Evolutionary conservation across 2,797 vertebrate genomes (phyloP), one percentile per base, ranked within the genome.

Genomic region (Chiloscyllium punctatum): DNA sequence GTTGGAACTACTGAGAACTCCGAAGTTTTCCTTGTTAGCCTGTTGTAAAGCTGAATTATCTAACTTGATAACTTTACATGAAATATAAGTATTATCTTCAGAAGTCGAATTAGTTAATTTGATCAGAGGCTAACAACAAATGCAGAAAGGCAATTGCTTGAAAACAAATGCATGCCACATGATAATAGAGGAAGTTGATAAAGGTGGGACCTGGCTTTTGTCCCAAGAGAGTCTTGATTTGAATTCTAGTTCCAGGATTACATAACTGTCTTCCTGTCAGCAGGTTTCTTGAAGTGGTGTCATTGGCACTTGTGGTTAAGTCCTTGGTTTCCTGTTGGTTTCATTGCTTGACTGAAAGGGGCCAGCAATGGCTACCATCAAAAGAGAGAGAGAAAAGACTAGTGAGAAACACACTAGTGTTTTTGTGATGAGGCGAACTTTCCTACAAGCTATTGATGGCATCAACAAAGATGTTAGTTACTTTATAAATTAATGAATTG

Each of bases 191-290:
- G 30, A 95, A 74, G 42, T 74, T 77, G 25, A 23, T 94, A 27
- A 94, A 68, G 7, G 69, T 69, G 71, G 53, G 94, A 48, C 27
- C 16, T n/a, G 25, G 27, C 42, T 95, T 77, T 25, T 53, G 48
- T 74, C 25, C 71, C 42, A 77, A 95, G 27, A 77, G 94, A 71
- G 94, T 4, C 51, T 95, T 71, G 25, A 27, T 92, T 69, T 92
- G 53, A 92, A 92, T 92, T 92, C 48, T 33, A 95, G 23, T 95
- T 95, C 71, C 94, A 77, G 94, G 33, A 51, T 95, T 48, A 95
- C 48, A 74, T 33, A 74, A 33, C 25, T 53, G 33, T 30, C 48
- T 95, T 33, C 71, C 94, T 95, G 71, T 72, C 30, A 95, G 69
- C 92, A n/a, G 42, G 13, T 95, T 95, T 53, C 48, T 74, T 95